phyloP scores from a whole-genome alignment of 2,888 invertebrate species.

The Nipponacmea schrenckii region DNA sequence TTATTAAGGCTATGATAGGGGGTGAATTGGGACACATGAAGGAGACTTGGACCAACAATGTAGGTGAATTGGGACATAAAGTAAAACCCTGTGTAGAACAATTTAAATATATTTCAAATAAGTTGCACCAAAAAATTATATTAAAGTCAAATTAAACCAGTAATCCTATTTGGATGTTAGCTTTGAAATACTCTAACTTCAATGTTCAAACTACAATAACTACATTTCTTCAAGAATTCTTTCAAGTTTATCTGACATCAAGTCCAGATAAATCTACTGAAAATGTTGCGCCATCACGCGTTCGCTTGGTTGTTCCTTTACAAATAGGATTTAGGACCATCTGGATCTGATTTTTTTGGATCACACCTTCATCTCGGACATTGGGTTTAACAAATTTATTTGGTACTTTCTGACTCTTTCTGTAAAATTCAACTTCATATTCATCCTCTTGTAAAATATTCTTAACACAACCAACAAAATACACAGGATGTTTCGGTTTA shows the following conservation, averaged over 20 bases:
- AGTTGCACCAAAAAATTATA: neutral
- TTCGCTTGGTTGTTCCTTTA: neutral
- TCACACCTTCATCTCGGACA: neutral
- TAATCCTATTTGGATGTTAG: neutral
- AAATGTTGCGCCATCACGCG: neutral
- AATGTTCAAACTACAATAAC: too few relatives aligned
- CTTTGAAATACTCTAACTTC: too few relatives aligned
- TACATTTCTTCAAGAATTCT: too few relatives aligned
- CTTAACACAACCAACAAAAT: constrained; percentile 8
- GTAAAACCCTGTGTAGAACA: neutral
- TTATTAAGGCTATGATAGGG: neutral
- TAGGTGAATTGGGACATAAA: neutral
- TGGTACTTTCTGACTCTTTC: constrained; percentile 9
- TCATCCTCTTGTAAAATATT: neutral
- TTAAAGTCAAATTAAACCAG: neutral
- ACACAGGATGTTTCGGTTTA: neutral
- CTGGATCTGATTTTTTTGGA: neutral
- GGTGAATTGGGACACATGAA: neutral
- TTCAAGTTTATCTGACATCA: neutral
- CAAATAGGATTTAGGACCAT: neutral
- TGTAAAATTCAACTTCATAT: neutral
- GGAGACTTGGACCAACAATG: neutral
- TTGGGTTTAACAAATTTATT: constrained; percentile 9
- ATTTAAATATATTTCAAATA: neutral
- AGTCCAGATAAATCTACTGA: neutral